These are phyloP conservation scores for Ptychodera flava DNA, from an alignment of 35 echinoderm and acorn worm species.

Conservation along the genomic window DNA sequence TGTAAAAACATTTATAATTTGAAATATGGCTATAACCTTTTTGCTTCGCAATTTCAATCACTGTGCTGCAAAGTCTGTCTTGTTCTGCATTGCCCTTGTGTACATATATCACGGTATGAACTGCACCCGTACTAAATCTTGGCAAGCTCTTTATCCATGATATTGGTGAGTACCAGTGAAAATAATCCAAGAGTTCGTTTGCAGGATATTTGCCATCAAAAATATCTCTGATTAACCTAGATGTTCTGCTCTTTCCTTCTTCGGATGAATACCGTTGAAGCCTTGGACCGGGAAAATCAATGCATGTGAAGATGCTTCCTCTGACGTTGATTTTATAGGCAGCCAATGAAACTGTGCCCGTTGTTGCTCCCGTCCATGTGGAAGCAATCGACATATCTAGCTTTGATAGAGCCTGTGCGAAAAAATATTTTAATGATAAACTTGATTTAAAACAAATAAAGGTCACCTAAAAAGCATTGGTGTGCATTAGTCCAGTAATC, in stretches of 20 bases:
- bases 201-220: not conserved
- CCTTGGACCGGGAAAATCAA: not conserved
- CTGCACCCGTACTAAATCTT: not conserved
- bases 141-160: not conserved
- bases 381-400: not conserved
- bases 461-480: too few relatives aligned
- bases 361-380: not conserved
- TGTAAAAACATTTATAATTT: too few relatives aligned
- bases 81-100: not conserved
- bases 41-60: not conserved
- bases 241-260: not conserved
- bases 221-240: not conserved
- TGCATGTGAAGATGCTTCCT: not conserved
- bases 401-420: not conserved
- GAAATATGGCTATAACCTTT: too few relatives aligned
- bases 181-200: not conserved
- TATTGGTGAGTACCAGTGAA: not conserved
- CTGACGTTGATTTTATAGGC: not conserved
- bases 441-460: too few relatives aligned
- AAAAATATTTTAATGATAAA: too few relatives aligned
- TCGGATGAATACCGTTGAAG: not conserved
- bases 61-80: not conserved
- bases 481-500: too few relatives aligned
- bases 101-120: not conserved
- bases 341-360: not conserved